Conservation (phyloP, 2,797 vertebrate genomes). For the Moxostoma hubbsi region DNA sequence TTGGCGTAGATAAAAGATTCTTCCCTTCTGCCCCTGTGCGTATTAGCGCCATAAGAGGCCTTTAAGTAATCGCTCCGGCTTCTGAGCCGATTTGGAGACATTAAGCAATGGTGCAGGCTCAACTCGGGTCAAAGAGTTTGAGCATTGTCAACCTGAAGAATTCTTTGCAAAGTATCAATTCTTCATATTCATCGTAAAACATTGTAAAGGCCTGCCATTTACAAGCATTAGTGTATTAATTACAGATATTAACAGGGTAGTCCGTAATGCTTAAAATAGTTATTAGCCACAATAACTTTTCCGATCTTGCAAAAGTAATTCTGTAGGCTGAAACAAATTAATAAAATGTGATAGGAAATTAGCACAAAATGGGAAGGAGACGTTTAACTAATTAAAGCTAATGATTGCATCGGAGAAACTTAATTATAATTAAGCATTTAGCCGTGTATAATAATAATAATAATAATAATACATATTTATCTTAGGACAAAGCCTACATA, state of each 20-base stretch:
- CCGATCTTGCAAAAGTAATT: neutral
- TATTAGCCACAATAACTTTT: neutral
- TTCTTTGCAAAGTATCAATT: neutral
- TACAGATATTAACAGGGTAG: neutral
- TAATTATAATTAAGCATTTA: too few species aligned
- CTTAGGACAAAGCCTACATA: too few species aligned
- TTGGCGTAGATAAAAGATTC: conserved; percentile 70
- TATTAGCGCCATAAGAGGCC: conserved; percentile 71
- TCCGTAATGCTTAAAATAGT: neutral
- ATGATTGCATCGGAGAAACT: too few species aligned
- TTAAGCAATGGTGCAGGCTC: conserved; percentile 56
- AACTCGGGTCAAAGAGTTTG: conserved; percentile 22
- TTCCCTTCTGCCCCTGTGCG: conserved; percentile 76
- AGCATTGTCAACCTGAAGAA: neutral
- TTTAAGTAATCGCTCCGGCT: conserved; percentile 74
- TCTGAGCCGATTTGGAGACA: conserved; percentile 75
- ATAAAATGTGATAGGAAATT: neutral
- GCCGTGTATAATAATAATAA: neutral
- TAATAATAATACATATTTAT: too few species aligned
- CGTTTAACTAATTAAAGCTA: neutral
- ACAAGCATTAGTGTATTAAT: neutral
- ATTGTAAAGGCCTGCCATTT: too few species aligned
- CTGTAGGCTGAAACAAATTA: neutral
- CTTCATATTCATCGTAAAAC: too few species aligned
- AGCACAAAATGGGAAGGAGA: neutral